Evolutionary conservation across 1,140 invertebrate genomes (phyloP).

Genomic region (Pteromalus puparum): DNA sequence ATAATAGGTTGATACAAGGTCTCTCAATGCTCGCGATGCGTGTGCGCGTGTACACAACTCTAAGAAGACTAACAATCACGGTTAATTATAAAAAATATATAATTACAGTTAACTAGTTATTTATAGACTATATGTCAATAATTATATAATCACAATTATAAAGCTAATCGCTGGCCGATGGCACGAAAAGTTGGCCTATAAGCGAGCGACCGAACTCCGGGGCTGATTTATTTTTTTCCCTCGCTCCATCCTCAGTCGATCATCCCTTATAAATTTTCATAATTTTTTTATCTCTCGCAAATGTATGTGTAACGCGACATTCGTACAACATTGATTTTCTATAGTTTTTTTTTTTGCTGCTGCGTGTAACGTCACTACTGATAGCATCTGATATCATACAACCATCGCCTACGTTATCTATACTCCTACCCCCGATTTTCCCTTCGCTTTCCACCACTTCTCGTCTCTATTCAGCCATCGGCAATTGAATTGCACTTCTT

Average conservation of each 20-base stretch:
- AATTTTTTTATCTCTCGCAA: conserved; percentile 1
- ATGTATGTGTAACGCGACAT: conserved; percentile 28
- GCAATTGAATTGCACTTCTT: conserved; percentile 29
- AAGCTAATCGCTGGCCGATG: background rate
- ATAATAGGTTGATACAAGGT: background rate
- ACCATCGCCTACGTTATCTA: background rate
- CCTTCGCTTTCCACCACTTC: background rate
- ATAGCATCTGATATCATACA: background rate
- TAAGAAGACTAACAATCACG: conserved; percentile 15
- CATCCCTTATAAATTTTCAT: conserved; percentile 3
- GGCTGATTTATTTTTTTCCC: background rate
- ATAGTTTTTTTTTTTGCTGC: background rate
- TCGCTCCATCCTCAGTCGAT: background rate
- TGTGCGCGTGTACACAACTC: background rate
- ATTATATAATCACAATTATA: conserved; percentile 22
- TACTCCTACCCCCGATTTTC: background rate
- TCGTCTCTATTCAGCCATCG: background rate
- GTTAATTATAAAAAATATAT: conserved; percentile 48
- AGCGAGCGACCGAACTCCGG: conserved; percentile 5
- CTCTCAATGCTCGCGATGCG: background rate
- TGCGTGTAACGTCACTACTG: background rate
- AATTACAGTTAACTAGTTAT: conserved; percentile 35
- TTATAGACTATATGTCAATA: conserved; percentile 2
- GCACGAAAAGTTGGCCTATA: background rate
- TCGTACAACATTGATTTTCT: conserved; percentile 43